A percentile compares a stretch with the other conserved stretches of the same genome.
phyloP scores from a whole-genome alignment of 2,888 invertebrate genomes.

The Epinotia demarniana region DNA sequence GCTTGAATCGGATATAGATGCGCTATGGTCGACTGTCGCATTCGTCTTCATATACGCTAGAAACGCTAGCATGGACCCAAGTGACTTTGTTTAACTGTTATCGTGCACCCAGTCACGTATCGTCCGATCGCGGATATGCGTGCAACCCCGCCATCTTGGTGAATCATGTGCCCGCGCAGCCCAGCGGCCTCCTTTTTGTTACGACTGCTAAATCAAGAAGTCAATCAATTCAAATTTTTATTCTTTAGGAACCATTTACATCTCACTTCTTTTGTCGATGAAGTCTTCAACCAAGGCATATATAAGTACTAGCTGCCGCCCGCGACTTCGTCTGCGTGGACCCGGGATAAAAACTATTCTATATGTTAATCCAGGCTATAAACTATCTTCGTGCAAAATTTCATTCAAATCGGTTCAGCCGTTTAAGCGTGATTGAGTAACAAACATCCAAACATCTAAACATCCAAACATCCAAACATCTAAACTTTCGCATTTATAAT shows the following conservation, averaged over 20 bases:
- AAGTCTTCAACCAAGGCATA: too few species aligned
- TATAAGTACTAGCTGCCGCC: too few species aligned
- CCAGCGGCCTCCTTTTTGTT: conserved; percentile 48
- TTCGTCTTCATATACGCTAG: neutral
- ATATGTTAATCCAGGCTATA: too few species aligned
- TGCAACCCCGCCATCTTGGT: conserved; percentile 62
- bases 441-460: too few species aligned
- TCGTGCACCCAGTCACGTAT: conserved; percentile 59
- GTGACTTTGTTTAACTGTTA: conserved; percentile 38
- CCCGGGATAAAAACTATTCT: too few species aligned
- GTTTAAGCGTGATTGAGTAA: too few species aligned
- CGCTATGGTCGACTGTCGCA: neutral
- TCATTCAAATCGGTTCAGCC: too few species aligned
- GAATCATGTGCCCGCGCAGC: conserved; percentile 55
- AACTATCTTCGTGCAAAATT: too few species aligned
- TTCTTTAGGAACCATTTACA: neutral
- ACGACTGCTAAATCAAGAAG: neutral
- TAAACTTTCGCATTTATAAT: too few species aligned
- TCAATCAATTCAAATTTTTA: neutral
- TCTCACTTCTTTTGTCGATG: too few species aligned
- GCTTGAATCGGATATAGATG: neutral
- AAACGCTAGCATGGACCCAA: neutral
- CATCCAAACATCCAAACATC: too few species aligned
- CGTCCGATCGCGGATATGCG: conserved; percentile 53
- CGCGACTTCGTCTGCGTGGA: too few species aligned